A percentile compares a stretch with the other conserved stretches of the same genome.
phyloP scores from a whole-genome alignment of 2,888 invertebrate genomes.

The Leucophenga montana region DNA sequence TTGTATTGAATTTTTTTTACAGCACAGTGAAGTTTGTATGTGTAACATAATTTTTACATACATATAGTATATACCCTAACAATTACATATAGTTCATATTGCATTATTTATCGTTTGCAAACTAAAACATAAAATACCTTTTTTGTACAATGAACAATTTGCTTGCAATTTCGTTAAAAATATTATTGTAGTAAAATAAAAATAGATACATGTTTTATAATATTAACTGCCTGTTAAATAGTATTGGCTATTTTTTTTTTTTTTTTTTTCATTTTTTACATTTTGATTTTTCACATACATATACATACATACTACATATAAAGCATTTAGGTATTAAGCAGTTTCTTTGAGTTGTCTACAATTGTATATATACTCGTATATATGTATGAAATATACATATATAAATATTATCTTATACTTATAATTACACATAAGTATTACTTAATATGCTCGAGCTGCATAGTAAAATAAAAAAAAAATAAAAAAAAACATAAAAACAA shows the following conservation, averaged over 20 bases:
- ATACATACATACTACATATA: conserved; percentile 33
- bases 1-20: no score
- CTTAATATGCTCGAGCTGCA: not conserved
- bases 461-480: not conserved
- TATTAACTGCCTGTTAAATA: not conserved
- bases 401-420: not conserved
- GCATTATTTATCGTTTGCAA: not conserved
- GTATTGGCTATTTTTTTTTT: conserved; percentile 28
- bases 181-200: no score
- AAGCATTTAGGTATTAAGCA: conserved; percentile 4
- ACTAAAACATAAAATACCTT: no score
- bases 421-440: not conserved
- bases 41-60: not conserved
- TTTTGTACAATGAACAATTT: conserved; percentile 39
- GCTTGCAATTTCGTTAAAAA: conserved; percentile 53
- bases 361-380: not conserved
- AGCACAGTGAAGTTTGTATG: not conserved
- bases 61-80: no score
- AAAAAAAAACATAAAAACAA: no score
- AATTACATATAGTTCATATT: no score
- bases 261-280: conserved; percentile 36
- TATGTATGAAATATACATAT: not conserved
- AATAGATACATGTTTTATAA: conserved; percentile 48
- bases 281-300: conserved; percentile 27
- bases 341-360: not conserved